Evolutionary conservation across 2,113 vertebrate genomes (phyloP), one percentile per base, ranked within the genome.

Genomic region (Chionodraco myersi): DNA sequence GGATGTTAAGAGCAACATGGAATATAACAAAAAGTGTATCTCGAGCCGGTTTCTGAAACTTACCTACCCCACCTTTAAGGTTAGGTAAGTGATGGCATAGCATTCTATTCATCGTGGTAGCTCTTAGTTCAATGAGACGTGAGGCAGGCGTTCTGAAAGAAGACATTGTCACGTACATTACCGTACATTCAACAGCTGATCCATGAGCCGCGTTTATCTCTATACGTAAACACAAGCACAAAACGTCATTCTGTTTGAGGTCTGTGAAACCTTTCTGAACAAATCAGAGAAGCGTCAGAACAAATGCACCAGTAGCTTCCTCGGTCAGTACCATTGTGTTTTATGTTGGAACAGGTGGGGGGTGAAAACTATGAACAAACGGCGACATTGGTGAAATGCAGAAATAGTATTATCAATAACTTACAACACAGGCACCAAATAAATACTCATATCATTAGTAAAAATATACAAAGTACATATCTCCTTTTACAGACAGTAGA

Each of bases 361-460:
- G 80, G 63, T 72, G 65, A 82, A 71, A 89, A 67, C 64, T 67
- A 68, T 36, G 16, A 53, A 86, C 79, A 91, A 79, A 81, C 71
- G 82, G 61, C 75, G 83, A 89, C 80, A 77, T 66, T 60, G 59
- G 79, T 54, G 82, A 84, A 88, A 86, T 75, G 72, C 74, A 88
- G 81, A 84, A 92, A 92, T 47, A 84, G 77, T 87, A 77, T 85
- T 67, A 84, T 91, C 88, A 94, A 95, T 95, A 95, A 95, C 80
- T 95, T 95, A 95, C 88, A 92, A 86, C 69, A 91, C 76, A 88
- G 88, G 86, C 87, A 91, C 79, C 92, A 95, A 95, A 95, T 95
- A 95, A 95, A 95, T 95, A 95, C 90, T 91, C 79, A 92, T 92
- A 89, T 91, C 83, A 91, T 92, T 93, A 94, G 90, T 93, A 89